Evolutionary conservation across 2,113 vertebrate species (phyloP), one percentile per base, ranked within the genome.

Genomic region (Dipodomys merriami): DNA sequence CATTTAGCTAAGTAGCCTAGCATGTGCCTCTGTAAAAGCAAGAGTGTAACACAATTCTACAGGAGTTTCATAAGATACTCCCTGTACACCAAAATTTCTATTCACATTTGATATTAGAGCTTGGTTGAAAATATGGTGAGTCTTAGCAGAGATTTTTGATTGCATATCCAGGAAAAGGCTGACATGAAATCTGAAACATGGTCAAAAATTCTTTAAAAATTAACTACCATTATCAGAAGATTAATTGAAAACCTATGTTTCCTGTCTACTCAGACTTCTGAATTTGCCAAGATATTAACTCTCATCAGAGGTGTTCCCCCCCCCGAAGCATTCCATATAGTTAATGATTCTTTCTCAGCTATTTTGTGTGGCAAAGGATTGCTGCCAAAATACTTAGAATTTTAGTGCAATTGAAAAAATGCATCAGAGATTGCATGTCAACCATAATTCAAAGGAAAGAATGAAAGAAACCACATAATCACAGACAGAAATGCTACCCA

Each of bases 11-110:
- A 95, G 64, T 53, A 90, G 7, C 83, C 97, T 95, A 96, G 65
- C 69, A 39, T 73, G 73, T 93, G 89, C 68, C 29, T 22, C 95
- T 96, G 81, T 71, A 88, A 97, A 97, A 97, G 80, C n/a, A 89
- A 97, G 83, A 95, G 84, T 84, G 74, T 88, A 65, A 88, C 65
- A 94, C 83, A 96, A 78, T 76, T 69, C 60, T 74, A 60, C 1
- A 76, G 7, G 44, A 6, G 96, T 96, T 97, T 93, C 89, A 88
- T 4, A 88, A 88, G 74, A 96, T 73, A 91, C 33, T 80, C 13
- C 83, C 69, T 79, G 67, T 25, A 81, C 80, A 79, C 76, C 76
- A 85, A 96, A 94, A 74, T 19, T 83, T n/a, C 62, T 11, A 39
- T 27, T 84, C 25, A 49, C 3, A 65, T 53, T 84, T 78, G 19